Conservation (phyloP, 2,797 vertebrate genomes). For the Sus cebifrons region DNA sequence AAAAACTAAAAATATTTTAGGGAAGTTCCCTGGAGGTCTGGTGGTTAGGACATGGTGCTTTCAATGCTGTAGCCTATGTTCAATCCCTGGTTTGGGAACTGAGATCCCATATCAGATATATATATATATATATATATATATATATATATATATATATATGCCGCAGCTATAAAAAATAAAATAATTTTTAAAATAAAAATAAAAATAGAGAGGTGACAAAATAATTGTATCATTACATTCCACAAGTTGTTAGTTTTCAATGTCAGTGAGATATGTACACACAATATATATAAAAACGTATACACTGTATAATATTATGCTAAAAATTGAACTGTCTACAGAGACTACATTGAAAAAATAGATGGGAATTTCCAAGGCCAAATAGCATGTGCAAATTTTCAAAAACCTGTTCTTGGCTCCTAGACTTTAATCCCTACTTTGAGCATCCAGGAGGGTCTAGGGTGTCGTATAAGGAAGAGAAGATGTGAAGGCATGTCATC, state of each 20-base stretch:
- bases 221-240: constrained; percentile 9
- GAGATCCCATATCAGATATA: no score
- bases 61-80: no score
- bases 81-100: no score
- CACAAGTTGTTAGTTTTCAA: neutral
- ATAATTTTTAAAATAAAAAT: no score
- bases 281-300: neutral
- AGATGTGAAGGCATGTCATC: neutral
- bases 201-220: neutral
- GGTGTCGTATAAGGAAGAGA: neutral
- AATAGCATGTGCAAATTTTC: neutral
- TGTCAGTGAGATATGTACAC: neutral
- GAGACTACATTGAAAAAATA: neutral
- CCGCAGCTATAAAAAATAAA: no score
- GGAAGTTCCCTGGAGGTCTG: no score
- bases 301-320: neutral
- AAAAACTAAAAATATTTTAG: constrained; percentile 46
- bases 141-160: no score
- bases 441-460: neutral
- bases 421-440: neutral
- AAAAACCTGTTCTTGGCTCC: neutral
- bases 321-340: neutral
- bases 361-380: neutral
- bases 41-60: no score
- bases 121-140: no score